Evolutionary conservation across 2,888 invertebrate genomes (phyloP).

Genomic region (Pardosa pseudoannulata): DNA sequence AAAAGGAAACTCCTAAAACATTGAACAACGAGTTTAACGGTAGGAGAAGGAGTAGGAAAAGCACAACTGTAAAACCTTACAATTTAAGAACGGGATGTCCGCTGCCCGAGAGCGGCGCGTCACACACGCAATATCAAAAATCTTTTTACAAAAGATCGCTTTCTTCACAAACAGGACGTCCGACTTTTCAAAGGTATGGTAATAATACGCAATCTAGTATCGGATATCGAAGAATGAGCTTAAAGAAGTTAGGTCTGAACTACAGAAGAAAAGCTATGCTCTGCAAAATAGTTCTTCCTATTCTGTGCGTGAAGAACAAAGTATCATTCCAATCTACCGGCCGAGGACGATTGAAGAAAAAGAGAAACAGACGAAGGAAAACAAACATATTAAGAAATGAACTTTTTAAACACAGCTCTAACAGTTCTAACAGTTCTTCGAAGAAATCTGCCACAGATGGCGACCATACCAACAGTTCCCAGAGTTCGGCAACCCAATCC

Average conservation of each 20-base stretch:
- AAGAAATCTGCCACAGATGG: not conserved
- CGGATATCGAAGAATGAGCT: not conserved
- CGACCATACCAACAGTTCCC: not conserved
- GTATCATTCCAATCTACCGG: not conserved
- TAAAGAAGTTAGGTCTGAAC: not conserved
- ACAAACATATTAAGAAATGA: not conserved
- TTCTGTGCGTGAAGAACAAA: not conserved
- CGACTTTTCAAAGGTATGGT: not conserved
- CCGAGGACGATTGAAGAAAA: not conserved
- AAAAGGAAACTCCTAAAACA: not conserved
- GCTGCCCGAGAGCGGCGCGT: too few species aligned
- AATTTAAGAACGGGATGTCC: not conserved
- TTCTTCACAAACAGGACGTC: not conserved
- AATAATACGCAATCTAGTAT: not conserved
- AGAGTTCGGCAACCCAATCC: not conserved
- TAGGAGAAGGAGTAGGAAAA: not conserved
- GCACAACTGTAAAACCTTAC: not conserved
- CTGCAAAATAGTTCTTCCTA: slow-evolving; percentile 9
- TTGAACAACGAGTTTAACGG: not conserved
- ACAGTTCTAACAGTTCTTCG: not conserved
- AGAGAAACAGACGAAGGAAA: not conserved
- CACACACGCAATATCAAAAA: not conserved
- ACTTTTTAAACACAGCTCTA: not conserved
- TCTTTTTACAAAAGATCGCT: not conserved
- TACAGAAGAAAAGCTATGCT: not conserved